phyloP scores from a whole-genome alignment of 2,797 vertebrate genomes.

The Pipistrellus pygmaeus region DNA sequence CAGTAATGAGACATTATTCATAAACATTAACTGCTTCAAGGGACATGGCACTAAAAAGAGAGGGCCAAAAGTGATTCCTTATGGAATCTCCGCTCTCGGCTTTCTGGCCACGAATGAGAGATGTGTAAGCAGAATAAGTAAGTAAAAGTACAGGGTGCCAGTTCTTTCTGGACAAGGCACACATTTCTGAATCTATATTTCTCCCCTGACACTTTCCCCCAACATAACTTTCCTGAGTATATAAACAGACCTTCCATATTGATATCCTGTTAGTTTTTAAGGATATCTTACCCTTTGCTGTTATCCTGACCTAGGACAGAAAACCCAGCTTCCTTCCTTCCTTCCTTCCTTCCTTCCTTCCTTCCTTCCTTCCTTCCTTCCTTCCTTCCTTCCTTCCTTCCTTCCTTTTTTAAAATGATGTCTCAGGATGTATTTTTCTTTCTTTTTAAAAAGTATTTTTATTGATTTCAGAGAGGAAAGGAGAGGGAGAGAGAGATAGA shows the following conservation, averaged over 20 bases:
- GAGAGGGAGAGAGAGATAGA: too few species aligned
- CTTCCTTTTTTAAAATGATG: too few species aligned
- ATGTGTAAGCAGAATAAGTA: neutral
- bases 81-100: neutral
- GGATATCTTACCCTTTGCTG: neutral
- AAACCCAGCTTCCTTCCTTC: neutral
- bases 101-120: neutral
- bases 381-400: too few species aligned
- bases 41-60: neutral
- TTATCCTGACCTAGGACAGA: neutral
- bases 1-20: conserved; percentile 37
- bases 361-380: neutral
- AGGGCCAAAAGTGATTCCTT: conserved; percentile 15
- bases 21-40: conserved; percentile 64
- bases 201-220: neutral
- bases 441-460: too few species aligned
- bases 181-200: neutral
- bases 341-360: too few species aligned
- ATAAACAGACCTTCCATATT: neutral
- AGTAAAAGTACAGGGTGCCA: neutral
- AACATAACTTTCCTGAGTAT: neutral
- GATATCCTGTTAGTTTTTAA: neutral
- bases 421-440: too few species aligned
- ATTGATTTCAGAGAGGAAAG: too few species aligned
- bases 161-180: neutral